phyloP scores from a whole-genome alignment of 2,888 invertebrate species.

The Amorpha juglandis region DNA sequence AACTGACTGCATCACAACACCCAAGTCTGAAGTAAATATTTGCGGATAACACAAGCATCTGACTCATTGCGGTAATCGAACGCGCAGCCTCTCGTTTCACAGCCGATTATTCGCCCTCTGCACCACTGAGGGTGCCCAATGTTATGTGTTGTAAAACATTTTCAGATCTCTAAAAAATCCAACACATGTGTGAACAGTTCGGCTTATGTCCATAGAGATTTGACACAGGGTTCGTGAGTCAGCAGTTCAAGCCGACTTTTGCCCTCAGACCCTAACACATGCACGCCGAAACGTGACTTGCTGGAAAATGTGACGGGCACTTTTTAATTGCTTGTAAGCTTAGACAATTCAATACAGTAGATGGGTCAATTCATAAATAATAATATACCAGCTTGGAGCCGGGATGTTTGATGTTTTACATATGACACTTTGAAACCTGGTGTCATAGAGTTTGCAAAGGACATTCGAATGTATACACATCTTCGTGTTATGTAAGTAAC shows the following conservation, averaged over 20 bases:
- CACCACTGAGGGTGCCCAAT: background rate
- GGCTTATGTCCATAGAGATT: slow-evolving; percentile 75
- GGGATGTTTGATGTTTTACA: background rate
- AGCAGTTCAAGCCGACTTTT: slow-evolving; percentile 61
- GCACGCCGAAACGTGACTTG: slow-evolving; percentile 71
- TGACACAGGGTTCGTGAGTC: slow-evolving; percentile 77
- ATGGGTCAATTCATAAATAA: slow-evolving; percentile 40
- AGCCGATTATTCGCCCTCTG: no score
- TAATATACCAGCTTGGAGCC: background rate
- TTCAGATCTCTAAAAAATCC: slow-evolving; percentile 37
- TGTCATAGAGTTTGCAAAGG: background rate
- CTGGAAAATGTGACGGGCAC: slow-evolving; percentile 62
- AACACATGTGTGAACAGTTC: slow-evolving; percentile 68
- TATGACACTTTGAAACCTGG: background rate
- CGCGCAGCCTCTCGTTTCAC: no score
- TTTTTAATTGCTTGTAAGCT: slow-evolving; percentile 74
- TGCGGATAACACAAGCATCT: no score
- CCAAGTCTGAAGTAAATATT: no score
- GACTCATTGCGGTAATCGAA: no score
- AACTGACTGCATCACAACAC: no score
- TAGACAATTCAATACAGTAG: slow-evolving; percentile 61
- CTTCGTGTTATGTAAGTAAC: no score
- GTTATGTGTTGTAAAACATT: slow-evolving; percentile 29
- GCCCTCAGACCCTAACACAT: slow-evolving; percentile 62
- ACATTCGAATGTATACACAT: no score